These are phyloP conservation scores for Rhopalosiphum padi DNA, from an alignment of 1,140 invertebrate species.

Conservation along the genomic window DNA sequence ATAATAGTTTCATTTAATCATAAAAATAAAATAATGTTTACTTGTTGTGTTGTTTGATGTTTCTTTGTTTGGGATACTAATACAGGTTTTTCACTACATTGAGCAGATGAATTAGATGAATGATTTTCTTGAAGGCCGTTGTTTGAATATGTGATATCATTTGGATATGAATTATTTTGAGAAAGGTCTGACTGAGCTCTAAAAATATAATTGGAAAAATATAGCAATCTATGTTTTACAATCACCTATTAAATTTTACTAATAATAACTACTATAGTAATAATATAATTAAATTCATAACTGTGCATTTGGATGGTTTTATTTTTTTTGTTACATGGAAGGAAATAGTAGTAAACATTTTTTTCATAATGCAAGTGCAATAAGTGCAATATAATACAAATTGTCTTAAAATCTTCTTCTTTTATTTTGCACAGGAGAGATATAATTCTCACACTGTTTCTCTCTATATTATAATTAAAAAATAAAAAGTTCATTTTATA, in stretches of 20 bases:
- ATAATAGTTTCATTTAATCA: neutral
- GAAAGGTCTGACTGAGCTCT: constrained; percentile 62
- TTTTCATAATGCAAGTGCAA: too few relatives aligned
- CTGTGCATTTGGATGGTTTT: neutral
- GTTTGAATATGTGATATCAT: constrained; percentile 63
- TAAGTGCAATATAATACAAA: too few relatives aligned
- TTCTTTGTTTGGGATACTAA: constrained; percentile 68
- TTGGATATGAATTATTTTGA: constrained; percentile 62
- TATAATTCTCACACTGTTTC: neutral
- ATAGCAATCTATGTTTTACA: neutral
- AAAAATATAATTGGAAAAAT: constrained; percentile 41
- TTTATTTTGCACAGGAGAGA: too few relatives aligned
- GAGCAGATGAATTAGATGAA: constrained; percentile 68
- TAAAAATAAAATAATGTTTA: constrained; percentile 61
- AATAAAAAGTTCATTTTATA: neutral
- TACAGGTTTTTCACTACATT: constrained; percentile 66
- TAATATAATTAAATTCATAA: neutral
- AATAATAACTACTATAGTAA: neutral
- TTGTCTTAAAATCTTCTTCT: too few relatives aligned
- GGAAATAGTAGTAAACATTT: too few relatives aligned
- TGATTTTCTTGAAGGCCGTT: constrained; percentile 69
- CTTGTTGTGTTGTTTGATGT: constrained; percentile 70
- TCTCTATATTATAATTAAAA: neutral
- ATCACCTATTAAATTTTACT: neutral
- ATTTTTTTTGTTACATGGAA: neutral